Evolutionary conservation across 2,113 vertebrate species (phyloP).

Genomic region (Grammomys surdaster): DNA sequence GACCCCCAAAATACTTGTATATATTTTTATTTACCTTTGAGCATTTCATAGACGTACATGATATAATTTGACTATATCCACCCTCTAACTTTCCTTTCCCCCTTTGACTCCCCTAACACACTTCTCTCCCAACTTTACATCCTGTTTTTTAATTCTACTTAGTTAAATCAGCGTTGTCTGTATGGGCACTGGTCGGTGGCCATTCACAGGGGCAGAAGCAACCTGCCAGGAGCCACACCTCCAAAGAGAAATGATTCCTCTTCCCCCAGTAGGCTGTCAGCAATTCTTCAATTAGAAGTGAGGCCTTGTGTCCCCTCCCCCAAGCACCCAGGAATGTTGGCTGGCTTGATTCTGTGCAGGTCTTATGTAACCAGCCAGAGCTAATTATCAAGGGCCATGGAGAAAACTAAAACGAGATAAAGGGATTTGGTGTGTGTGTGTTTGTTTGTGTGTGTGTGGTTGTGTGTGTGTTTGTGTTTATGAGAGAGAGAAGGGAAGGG

Average conservation of each 20-base stretch:
- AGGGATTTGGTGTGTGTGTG: background rate
- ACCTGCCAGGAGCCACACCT: background rate
- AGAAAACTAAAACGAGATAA: conserved; percentile 21
- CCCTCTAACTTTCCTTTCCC: background rate
- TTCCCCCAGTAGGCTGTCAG: no score
- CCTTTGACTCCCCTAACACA: background rate
- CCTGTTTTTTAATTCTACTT: background rate
- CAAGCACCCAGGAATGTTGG: background rate
- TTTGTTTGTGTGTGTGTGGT: no score
- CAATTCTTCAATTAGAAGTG: background rate
- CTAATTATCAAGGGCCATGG: background rate
- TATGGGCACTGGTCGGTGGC: background rate
- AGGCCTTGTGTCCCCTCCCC: background rate
- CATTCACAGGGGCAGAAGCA: background rate
- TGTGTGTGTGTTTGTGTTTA: background rate
- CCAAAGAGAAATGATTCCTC: background rate
- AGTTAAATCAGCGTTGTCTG: background rate
- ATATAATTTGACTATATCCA: background rate
- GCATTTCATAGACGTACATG: background rate
- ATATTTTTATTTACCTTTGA: background rate
- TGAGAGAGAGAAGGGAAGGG: no score
- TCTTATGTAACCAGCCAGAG: background rate
- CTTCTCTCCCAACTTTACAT: background rate
- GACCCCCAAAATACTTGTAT: background rate
- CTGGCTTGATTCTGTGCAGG: background rate